Evolutionary conservation across 2,113 vertebrate genomes (phyloP).

Genomic region (Oreocharis arfaki): DNA sequence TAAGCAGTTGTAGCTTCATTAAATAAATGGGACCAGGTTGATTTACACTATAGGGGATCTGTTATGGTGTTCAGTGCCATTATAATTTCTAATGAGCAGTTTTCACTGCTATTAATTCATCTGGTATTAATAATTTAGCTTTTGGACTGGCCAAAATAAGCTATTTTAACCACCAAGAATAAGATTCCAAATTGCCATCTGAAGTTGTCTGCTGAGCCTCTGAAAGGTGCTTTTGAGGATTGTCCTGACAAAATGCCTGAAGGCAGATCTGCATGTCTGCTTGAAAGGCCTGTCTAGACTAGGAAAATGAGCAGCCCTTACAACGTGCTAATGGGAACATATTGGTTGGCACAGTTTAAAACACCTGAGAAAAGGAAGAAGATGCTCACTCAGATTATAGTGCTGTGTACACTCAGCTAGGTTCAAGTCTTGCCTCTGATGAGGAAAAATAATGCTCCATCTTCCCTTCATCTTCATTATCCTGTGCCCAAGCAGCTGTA

Average conservation of each 20-base stretch:
- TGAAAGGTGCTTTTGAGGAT: conserved; percentile 35
- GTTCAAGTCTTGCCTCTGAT: neutral
- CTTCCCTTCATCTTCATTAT: neutral
- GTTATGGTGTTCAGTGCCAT: conserved; percentile 8
- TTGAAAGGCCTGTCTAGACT: conserved; percentile 51
- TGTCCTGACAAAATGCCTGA: conserved; percentile 23
- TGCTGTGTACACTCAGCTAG: neutral
- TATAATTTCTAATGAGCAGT: conserved; percentile 33
- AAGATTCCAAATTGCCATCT: conserved; percentile 15
- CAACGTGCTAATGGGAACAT: conserved; percentile 9
- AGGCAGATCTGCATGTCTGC: conserved; percentile 25
- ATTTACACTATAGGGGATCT: conserved; percentile 32
- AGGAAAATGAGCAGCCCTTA: conserved; percentile 36
- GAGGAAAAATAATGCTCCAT: neutral
- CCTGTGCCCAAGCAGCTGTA: neutral
- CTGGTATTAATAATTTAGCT: conserved; percentile 41
- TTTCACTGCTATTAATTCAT: conserved; percentile 49
- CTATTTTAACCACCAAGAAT: conserved; percentile 15
- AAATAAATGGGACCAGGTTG: conserved; percentile 15
- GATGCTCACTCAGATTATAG: neutral
- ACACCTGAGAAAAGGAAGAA: neutral
- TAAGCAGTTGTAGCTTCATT: conserved; percentile 34
- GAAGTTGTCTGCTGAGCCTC: conserved; percentile 32
- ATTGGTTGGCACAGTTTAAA: conserved; percentile 17
- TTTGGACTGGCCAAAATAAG: conserved; percentile 27